Conservation (phyloP, 2,888 invertebrate genomes). For the Limnephilus auricula region DNA sequence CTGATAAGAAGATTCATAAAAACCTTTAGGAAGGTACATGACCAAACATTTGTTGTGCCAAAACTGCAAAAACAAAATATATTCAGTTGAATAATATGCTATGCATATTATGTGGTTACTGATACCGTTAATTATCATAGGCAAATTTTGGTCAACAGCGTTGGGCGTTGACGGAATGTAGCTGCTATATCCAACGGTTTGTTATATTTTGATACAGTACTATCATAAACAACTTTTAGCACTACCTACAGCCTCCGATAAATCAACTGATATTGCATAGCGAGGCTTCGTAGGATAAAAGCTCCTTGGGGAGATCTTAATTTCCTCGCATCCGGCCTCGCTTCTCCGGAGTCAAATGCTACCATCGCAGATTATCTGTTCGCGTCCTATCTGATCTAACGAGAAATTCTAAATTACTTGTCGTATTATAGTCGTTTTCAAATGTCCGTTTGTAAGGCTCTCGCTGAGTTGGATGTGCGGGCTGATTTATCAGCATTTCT, state of each 20-base stretch:
- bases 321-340: slow-evolving; percentile 1
- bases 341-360: neutral
- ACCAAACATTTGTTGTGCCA: too few species aligned
- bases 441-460: neutral
- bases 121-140: too few species aligned
- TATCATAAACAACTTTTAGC: neutral
- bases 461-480: neutral
- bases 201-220: too few species aligned
- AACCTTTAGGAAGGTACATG: too few species aligned
- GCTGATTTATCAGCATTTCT: neutral
- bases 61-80: too few species aligned
- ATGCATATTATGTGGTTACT: too few species aligned
- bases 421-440: neutral
- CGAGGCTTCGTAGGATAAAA: slow-evolving; percentile 11
- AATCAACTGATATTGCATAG: slow-evolving; percentile 30
- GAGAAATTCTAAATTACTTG: slow-evolving; percentile 19
- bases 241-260: neutral
- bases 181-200: too few species aligned
- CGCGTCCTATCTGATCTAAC: slow-evolving; percentile 13
- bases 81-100: too few species aligned
- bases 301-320: slow-evolving; percentile 19
- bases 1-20: too few species aligned
- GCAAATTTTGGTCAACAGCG: too few species aligned
- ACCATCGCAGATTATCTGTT: slow-evolving; percentile 10
- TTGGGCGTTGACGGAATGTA: too few species aligned